phyloP scores from a whole-genome alignment of 2,113 vertebrate genomes.

The Hippolais icterina region DNA sequence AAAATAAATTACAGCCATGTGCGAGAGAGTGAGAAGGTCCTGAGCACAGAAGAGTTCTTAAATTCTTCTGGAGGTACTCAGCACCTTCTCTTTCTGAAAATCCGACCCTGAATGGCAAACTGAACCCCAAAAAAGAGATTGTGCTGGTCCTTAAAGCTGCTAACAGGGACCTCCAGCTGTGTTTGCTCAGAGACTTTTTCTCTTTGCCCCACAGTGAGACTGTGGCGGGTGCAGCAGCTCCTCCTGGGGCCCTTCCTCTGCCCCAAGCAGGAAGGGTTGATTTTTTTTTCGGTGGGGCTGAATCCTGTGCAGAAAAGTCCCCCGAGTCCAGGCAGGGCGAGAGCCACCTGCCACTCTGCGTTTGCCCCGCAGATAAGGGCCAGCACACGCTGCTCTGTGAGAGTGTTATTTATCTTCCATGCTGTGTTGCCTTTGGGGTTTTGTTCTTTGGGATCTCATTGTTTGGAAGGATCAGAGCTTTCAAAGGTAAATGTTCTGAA shows the following conservation, averaged over 20 bases:
- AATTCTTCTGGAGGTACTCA: background rate
- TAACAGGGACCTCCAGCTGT: accelerated
- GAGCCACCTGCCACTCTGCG: background rate
- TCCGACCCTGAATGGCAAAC: background rate
- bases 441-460: background rate
- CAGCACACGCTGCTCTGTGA: accelerated
- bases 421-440: background rate
- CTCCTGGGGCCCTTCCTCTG: background rate
- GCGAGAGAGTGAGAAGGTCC: background rate
- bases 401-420: background rate
- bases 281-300: background rate
- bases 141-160: background rate
- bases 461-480: background rate
- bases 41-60: background rate
- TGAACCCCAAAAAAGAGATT: background rate
- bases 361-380: background rate
- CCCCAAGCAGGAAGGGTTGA: background rate
- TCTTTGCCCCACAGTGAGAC: background rate
- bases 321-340: accelerated
- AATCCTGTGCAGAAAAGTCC: background rate
- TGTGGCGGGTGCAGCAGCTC: background rate
- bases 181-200: background rate
- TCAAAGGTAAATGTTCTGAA: conserved; percentile 18
- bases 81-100: background rate
- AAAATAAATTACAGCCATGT: background rate